Conservation (phyloP, 2,113 vertebrate genomes). For the Clarias batrachus region DNA sequence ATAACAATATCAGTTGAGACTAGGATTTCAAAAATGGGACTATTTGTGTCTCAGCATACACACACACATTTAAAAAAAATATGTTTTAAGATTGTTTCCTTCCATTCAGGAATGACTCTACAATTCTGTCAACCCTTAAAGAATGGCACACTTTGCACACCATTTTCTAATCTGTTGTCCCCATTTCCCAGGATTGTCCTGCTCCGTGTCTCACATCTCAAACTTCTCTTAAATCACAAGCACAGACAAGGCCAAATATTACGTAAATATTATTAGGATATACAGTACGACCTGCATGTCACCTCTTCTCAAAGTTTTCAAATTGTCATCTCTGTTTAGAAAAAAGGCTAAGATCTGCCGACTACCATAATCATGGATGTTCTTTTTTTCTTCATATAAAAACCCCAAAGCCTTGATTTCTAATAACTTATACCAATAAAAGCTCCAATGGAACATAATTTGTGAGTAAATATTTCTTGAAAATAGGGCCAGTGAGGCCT, state of each 20-base stretch:
- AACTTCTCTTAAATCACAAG: not conserved
- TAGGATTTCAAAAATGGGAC: not conserved
- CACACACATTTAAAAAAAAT: too few relatives aligned
- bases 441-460: not conserved
- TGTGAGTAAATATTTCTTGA: not conserved
- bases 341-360: not conserved
- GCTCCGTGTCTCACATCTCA: not conserved
- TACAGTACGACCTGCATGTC: not conserved
- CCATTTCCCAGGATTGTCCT: not conserved
- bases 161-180: not conserved
- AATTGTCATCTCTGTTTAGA: not conserved
- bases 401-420: not conserved
- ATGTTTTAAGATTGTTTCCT: not conserved
- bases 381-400: not conserved
- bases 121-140: conserved; percentile 43
- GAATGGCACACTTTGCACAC: not conserved
- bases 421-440: not conserved
- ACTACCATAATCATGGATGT: not conserved
- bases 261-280: not conserved
- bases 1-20: conserved; percentile 9
- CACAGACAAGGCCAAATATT: not conserved
- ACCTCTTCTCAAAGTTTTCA: not conserved
- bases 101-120: conserved; percentile 32
- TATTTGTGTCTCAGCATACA: not conserved
- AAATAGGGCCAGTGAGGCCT: not conserved